Evolutionary conservation across 92 coral and sea anemone genomes (phyloP).

Genomic region (Bergia puertoricense): DNA sequence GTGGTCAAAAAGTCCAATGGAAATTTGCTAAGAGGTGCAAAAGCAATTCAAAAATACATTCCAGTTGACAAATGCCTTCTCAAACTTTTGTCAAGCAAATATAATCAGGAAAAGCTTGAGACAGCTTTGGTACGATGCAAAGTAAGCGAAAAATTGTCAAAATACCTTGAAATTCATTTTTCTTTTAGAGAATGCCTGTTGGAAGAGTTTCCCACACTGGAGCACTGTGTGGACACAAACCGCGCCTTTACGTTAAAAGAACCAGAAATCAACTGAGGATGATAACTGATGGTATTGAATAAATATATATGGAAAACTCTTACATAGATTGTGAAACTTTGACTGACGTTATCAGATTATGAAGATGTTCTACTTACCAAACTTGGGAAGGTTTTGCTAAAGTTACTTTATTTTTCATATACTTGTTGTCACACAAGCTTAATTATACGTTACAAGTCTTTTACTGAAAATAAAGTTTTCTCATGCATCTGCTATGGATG

Average conservation of each 20-base stretch:
- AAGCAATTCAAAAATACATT: no score
- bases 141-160: neutral
- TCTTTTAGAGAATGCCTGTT: neutral
- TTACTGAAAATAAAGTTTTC: neutral
- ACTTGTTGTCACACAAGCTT: neutral
- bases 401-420: neutral
- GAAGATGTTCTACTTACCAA: neutral
- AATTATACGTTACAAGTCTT: neutral
- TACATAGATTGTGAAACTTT: neutral
- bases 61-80: no score
- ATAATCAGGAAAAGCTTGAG: neutral
- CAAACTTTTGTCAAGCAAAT: no score
- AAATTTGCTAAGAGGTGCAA: no score
- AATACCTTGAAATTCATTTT: neutral
- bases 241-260: neutral
- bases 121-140: neutral
- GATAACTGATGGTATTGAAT: neutral
- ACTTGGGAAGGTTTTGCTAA: no score
- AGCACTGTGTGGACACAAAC: neutral
- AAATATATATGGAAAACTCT: no score
- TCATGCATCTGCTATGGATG: neutral
- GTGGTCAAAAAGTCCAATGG: neutral
- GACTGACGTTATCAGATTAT: no score
- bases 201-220: neutral
- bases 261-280: neutral